These are phyloP conservation scores for Drosophila triauraria DNA, from an alignment of 1,140 invertebrate genomes.

Conservation along the genomic window DNA sequence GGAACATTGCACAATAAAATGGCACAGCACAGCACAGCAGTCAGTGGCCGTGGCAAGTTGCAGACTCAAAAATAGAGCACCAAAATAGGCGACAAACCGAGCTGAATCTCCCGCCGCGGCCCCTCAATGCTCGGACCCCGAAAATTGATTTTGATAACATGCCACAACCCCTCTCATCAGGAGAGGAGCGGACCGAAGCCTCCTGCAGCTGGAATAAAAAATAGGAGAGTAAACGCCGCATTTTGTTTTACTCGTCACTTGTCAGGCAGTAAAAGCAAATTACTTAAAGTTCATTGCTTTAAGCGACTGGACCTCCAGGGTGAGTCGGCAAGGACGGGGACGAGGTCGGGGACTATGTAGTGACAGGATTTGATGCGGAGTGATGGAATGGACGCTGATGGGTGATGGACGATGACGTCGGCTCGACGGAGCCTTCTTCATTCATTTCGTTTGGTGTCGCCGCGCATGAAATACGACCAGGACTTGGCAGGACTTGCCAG, in stretches of 20 bases:
- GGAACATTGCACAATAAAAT: slow-evolving; percentile 81
- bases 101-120: neutral
- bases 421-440: slow-evolving; percentile 48
- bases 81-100: slow-evolving; percentile 72
- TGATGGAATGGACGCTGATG: slow-evolving; percentile 54
- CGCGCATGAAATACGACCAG: slow-evolving; percentile 25
- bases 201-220: slow-evolving; percentile 43
- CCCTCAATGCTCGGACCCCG: slow-evolving; percentile 12
- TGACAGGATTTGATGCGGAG: slow-evolving; percentile 42
- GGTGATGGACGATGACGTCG: slow-evolving; percentile 61
- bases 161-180: slow-evolving; percentile 1
- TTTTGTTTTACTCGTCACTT: slow-evolving; percentile 75
- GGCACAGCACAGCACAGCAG: slow-evolving; percentile 29
- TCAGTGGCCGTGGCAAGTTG: slow-evolving; percentile 40
- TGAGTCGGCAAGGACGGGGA: neutral
- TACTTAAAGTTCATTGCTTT: slow-evolving; percentile 83
- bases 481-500: slow-evolving; percentile 1
- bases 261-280: slow-evolving; percentile 80
- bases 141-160: slow-evolving; percentile 80
- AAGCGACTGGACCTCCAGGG: slow-evolving; percentile 50
- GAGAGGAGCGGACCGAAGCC: neutral
- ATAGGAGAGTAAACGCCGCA: slow-evolving; percentile 60
- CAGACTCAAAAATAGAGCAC: slow-evolving; percentile 76
- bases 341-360: neutral
- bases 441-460: slow-evolving; percentile 57